Conservation (phyloP, 2,888 invertebrate genomes). For the Dioctria rufipes region DNA sequence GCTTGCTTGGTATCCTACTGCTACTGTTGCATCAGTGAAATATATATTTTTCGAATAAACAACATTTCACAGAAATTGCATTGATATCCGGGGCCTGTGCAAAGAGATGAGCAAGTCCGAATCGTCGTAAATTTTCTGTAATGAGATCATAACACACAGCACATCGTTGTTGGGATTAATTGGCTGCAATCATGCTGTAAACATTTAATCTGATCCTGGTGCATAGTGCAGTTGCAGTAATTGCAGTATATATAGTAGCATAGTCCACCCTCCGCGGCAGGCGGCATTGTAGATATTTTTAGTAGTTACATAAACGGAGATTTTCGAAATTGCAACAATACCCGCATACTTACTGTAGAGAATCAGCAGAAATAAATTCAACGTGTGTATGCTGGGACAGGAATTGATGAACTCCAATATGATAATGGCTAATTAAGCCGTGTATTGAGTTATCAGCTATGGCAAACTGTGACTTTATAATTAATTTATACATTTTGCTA, state of each 20-base stretch:
- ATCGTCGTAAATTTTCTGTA: slow-evolving; percentile 4
- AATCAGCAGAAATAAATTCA: slow-evolving; percentile 10
- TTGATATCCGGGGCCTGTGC: neutral
- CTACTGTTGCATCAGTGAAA: too few relatives aligned
- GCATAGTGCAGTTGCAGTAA: neutral
- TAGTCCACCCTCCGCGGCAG: neutral
- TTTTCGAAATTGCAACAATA: neutral
- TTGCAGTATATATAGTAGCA: neutral
- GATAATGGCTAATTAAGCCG: neutral
- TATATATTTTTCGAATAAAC: too few relatives aligned
- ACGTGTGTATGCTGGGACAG: too few relatives aligned
- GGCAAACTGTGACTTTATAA: neutral
- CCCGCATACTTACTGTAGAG: neutral
- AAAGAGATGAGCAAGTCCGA: neutral
- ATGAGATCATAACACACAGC: slow-evolving; percentile 14
- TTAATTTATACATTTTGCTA: neutral
- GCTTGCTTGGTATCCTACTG: too few relatives aligned
- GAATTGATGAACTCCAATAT: neutral
- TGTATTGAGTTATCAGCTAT: neutral
- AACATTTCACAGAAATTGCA: neutral
- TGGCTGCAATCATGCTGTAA: slow-evolving; percentile 13
- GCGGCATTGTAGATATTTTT: neutral
- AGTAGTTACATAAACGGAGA: neutral
- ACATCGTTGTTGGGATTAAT: slow-evolving; percentile 1
- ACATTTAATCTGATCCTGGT: slow-evolving; percentile 16